Evolutionary conservation across 64 coral and sea anemone species (phyloP), one percentile per base, ranked within the genome.

Genomic region (Dendrophyllia cribrosa): DNA sequence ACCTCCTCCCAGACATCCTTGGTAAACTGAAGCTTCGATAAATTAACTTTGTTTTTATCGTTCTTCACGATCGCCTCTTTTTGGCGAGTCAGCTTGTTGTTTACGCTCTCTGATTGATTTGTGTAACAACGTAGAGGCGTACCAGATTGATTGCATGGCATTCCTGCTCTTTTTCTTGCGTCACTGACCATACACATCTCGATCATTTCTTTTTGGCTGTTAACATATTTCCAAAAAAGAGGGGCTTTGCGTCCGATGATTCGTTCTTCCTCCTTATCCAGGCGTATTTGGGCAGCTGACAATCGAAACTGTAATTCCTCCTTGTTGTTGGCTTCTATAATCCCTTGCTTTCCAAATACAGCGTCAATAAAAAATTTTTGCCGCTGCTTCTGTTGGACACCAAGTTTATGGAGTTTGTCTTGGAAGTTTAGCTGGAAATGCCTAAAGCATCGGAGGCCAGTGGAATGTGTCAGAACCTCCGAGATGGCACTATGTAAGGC

Each of bases 271-370:
- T 51, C n/a, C 16, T 76, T 91, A 82, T 91, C 77, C 89, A 64
- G 52, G 58, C 43, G 89, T 67, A 82, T 91, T 77, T 25, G 82
- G 7, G 46, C 71, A 72, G 49, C 89, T 77, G n/a, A n/a, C n/a
- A n/a, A n/a, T n/a, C n/a, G n/a, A n/a, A n/a, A n/a, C n/a, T n/a
- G n/a, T n/a, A n/a, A n/a, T 24, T 91, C 89, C 43, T 82, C 63
- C 68, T 79, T 72, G 16, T 46, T n/a, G n/a, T n/a, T n/a, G n/a
- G n/a, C n/a, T n/a, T n/a, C n/a, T n/a, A n/a, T n/a, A n/a, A n/a
- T n/a, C n/a, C n/a, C 76, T 70, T 91, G 70, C 72, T 73, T 82
- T 46, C 89, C 89, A 48, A 91, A 91, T 34, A 72, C 76, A n/a
- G 24, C 34, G 49, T 91, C 51, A 43, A 91, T 20, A 50, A 91